Base-by-base conservation (phyloP, 2,888 invertebrate species). In the Oegoconia quadripuncta region DNA sequence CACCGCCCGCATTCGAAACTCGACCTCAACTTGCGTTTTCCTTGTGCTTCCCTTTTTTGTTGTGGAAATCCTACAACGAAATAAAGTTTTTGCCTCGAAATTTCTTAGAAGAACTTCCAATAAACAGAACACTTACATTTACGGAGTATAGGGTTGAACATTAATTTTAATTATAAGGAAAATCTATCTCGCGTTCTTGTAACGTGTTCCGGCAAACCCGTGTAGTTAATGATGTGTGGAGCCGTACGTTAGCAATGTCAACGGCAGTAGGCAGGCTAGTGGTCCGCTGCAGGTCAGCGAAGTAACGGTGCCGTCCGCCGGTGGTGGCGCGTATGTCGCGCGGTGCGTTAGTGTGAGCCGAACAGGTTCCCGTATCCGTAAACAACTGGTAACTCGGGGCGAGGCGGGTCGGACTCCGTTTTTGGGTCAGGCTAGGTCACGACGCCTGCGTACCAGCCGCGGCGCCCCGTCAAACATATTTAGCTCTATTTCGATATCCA, bases 401-500 rank as follows among this genome's bases (percentile, higher is more conserved):
- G 75, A 70, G 75, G 76, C 72, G 68, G 72, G 67, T 66, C 74
- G 68, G 65, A 66, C 57, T 71, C 65, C 66, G 77, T 75, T 84
- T 84, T 84, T 86, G 80, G 86, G 86, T 87, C 86, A 83, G 74
- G 67, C 69, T 81, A 66, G 86, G 86, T 87, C 86, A 86, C 68
- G 75, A 76, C 86, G 86, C 86, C 77, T 86, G 86, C 86, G 84
- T 79, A 64, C 57, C 72, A 47, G 50, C 56, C 54, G 62, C 59
- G n/a, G 59, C 61, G 62, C 69, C 71, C 74, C 62, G 65, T 65
- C 55, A 49, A 73, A 66, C 64, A 63, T 64, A 74, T 72, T 71
- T 74, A 70, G 67, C 64, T 66, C 65, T 71, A 72, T 79, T 79
- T 74, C 69, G 62, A 73, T 74, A 72, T 64, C 71, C 66, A 74